These are phyloP conservation scores for Hyaena hyaena DNA, from an alignment of 2,113 vertebrate species.

Conservation along the genomic window DNA sequence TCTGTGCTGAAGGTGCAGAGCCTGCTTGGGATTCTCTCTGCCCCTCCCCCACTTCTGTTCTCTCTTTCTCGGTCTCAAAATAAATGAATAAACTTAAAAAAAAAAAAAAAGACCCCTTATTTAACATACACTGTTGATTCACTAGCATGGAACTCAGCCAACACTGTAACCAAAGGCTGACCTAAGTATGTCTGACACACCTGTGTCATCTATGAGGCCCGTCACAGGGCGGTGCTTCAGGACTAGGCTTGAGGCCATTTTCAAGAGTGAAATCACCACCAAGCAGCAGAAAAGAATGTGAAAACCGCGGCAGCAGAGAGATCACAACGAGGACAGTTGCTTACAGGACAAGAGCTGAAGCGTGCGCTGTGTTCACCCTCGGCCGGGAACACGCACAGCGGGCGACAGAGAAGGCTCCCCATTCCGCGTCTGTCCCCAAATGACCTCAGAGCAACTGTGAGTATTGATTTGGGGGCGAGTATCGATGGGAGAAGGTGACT, in stretches of 20 bases:
- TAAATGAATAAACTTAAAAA: too few species aligned
- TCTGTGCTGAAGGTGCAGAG: too few species aligned
- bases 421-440: rapidly evolving
- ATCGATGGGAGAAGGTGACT: too few species aligned
- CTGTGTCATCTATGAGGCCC: not conserved
- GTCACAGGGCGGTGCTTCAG: rapidly evolving
- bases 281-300: not conserved
- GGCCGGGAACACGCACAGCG: rapidly evolving
- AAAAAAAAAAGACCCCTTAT: not conserved
- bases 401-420: not conserved
- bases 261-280: not conserved
- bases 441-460: rapidly evolving
- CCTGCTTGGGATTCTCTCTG: too few species aligned
- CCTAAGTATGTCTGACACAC: rapidly evolving
- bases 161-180: rapidly evolving
- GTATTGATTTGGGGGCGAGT: not conserved
- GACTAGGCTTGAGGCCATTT: not conserved
- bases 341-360: not conserved
- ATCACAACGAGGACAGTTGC: not conserved
- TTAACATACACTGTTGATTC: not conserved
- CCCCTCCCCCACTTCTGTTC: too few species aligned
- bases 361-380: not conserved
- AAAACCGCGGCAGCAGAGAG: not conserved
- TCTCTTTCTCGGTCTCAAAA: too few species aligned
- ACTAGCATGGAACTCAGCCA: not conserved